These are phyloP conservation scores for Therioaphis trifolii DNA, from an alignment of 2,888 invertebrate genomes.

Conservation along the genomic window DNA sequence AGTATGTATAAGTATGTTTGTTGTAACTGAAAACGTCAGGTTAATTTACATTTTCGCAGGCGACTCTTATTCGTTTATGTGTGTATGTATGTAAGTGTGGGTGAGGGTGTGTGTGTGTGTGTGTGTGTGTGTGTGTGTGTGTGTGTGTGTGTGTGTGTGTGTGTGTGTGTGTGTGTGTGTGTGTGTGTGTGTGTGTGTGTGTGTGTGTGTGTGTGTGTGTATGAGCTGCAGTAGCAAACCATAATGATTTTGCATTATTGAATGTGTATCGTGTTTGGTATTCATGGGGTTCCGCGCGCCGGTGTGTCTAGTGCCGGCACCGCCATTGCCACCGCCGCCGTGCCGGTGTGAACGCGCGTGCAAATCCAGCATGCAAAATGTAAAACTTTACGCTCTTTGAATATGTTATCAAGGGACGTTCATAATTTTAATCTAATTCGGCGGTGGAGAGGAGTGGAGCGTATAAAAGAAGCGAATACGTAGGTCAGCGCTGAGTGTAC, in stretches of 20 bases:
- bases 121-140: too few species aligned
- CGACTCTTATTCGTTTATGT: background rate
- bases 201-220: background rate
- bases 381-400: slow-evolving; percentile 54
- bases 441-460: background rate
- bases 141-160: too few species aligned
- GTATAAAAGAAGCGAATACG: background rate
- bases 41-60: background rate
- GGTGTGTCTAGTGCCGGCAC: background rate
- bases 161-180: too few species aligned
- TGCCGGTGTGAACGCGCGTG: slow-evolving; percentile 31
- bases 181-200: too few species aligned
- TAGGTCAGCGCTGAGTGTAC: background rate
- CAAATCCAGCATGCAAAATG: slow-evolving; percentile 44
- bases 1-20: too few species aligned
- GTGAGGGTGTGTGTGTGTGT: too few species aligned
- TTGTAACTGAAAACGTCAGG: background rate
- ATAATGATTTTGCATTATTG: slow-evolving; percentile 58
- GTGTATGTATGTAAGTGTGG: background rate
- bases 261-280: slow-evolving; percentile 55
- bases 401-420: slow-evolving; percentile 51
- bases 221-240: slow-evolving; percentile 19
- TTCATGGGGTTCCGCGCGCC: slow-evolving; percentile 49
- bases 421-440: slow-evolving; percentile 46
- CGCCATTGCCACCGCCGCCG: background rate